These are phyloP conservation scores for Plodia interpunctella DNA, from an alignment of 1,140 invertebrate species.

Conservation along the genomic window DNA sequence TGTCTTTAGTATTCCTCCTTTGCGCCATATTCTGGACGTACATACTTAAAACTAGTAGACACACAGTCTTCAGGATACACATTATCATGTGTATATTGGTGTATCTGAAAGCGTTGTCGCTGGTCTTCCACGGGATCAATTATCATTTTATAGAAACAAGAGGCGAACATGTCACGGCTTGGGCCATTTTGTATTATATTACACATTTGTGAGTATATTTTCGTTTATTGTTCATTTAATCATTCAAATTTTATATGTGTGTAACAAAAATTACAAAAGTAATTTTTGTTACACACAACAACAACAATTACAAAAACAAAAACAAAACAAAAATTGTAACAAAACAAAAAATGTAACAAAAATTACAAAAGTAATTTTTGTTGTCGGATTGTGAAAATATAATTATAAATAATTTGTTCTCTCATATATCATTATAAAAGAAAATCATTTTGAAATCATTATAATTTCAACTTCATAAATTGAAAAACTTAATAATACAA, in stretches of 20 bases:
- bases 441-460: no score
- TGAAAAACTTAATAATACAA: no score
- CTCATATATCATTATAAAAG: no score
- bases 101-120: constrained; percentile 93
- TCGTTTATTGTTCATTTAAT: background rate
- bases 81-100: constrained; percentile 97
- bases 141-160: constrained; percentile 97
- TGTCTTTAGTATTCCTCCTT: constrained; percentile 93
- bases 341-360: no score
- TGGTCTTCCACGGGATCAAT: constrained; percentile 97
- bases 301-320: no score
- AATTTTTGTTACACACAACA: no score
- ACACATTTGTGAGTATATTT: constrained; percentile 88
- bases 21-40: constrained; percentile 95
- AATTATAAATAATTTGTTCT: no score
- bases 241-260: background rate
- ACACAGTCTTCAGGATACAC: constrained; percentile 96
- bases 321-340: no score
- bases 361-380: no score
- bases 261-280: no score
- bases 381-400: no score
- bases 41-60: constrained; percentile 89
- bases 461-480: no score
- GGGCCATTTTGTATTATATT: constrained; percentile 98
- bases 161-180: constrained; percentile 96